phyloP scores from a whole-genome alignment of 2,888 invertebrate genomes.

The Dicroscelio sp. region DNA sequence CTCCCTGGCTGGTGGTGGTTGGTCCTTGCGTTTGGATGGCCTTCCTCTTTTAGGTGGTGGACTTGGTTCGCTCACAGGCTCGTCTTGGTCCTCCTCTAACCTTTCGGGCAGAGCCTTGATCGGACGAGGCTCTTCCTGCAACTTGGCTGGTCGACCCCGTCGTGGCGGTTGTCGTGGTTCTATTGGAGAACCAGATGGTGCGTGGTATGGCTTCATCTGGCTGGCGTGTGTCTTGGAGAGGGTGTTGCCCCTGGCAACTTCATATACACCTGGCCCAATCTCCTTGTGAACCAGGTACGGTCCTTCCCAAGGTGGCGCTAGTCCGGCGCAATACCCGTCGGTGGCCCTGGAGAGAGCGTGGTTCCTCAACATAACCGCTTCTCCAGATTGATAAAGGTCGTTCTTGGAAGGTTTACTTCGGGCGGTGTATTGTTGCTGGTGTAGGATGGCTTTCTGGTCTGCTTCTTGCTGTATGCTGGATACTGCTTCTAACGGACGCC shows the following conservation, averaged over 20 bases:
- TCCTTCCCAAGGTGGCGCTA: constrained; percentile 17
- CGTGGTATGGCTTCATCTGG: background rate
- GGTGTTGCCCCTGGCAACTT: background rate
- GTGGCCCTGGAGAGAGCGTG: constrained; percentile 1
- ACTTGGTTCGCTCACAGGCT: no score
- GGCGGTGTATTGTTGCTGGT: background rate
- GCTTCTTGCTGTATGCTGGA: background rate
- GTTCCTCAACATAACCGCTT: background rate
- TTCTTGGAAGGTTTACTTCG: background rate
- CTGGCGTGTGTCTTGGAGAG: background rate
- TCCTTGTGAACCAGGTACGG: background rate
- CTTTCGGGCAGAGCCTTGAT: no score
- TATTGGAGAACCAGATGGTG: background rate
- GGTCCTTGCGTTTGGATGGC: no score
- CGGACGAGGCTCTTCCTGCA: no score
- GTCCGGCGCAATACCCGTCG: background rate
- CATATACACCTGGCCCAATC: background rate
- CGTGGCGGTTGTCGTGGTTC: background rate
- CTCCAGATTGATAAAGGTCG: background rate
- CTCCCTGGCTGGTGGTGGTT: no score
- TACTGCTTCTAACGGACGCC: constrained; percentile 2
- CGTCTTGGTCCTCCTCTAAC: no score
- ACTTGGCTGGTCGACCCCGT: background rate
- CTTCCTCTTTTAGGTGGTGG: no score
- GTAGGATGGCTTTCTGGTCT: background rate